These are phyloP conservation scores for Patella ulyssiponensis DNA, from an alignment of 2,888 invertebrate species.

Conservation along the genomic window DNA sequence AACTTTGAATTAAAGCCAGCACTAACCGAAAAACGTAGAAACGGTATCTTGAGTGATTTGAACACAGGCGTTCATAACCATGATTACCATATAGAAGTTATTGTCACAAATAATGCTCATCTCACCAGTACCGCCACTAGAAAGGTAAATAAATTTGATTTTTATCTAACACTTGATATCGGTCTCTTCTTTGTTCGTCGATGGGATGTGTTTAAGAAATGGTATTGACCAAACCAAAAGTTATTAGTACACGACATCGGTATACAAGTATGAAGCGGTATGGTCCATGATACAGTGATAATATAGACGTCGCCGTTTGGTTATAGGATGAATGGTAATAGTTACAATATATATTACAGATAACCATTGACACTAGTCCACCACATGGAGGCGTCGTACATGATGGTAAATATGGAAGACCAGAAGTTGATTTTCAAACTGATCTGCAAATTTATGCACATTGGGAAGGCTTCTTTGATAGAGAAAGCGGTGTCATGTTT, in stretches of 20 bases:
- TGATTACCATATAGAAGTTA: conserved; percentile 51
- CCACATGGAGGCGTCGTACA: conserved; percentile 51
- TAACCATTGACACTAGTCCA: conserved; percentile 54
- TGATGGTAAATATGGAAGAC: conserved; percentile 44
- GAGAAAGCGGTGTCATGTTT: conserved; percentile 52
- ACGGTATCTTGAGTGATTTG: conserved; percentile 35
- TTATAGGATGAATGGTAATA: background rate
- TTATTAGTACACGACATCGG: no score
- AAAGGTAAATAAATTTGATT: conserved; percentile 37
- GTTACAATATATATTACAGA: conserved; percentile 33
- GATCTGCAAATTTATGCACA: conserved; percentile 38
- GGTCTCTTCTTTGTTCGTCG: no score
- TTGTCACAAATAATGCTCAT: conserved; percentile 46
- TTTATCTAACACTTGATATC: no score
- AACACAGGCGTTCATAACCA: conserved; percentile 47
- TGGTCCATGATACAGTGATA: no score
- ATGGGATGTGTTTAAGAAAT: no score
- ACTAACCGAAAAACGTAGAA: background rate
- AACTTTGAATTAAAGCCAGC: conserved; percentile 46
- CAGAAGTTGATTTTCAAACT: conserved; percentile 54
- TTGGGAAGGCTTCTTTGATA: conserved; percentile 60
- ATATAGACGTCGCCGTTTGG: background rate
- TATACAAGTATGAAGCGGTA: no score
- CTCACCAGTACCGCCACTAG: conserved; percentile 35
- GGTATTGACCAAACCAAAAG: no score